Base-by-base conservation (phyloP, 2,888 invertebrate genomes). In the Lasioglossum marginatum region DNA sequence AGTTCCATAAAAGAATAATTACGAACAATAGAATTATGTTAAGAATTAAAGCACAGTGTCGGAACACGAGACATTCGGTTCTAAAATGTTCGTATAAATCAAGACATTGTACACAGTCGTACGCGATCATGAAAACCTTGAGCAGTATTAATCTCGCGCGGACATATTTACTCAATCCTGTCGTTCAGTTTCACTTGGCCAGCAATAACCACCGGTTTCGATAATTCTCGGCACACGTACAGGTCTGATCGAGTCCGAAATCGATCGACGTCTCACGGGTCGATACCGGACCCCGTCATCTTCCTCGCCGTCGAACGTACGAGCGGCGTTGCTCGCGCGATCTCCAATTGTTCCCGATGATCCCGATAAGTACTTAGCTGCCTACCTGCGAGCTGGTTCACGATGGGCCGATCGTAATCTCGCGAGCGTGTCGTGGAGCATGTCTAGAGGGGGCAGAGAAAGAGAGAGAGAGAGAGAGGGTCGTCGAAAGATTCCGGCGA, bases 321-420 rank as follows among this genome's bases (percentile, higher is more conserved):
- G 52, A 66, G 68, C 43, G 31, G 27, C 43, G 45, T 23, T 43
- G 60, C 63, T 10, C 37, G 37, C 70, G 63, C 68, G n/a, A 79
- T 84, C 71, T 79, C 70, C 34, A 63, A 79, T 77, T 82, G 77
- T 77, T 74, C 71, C 31, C 52, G 83, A 81, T 86, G 82, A 88
- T 82, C 81, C 27, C 48, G 77, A 82, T 82, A 82, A 85, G 43
- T 74, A 40, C 66, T 48, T 71, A 40, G 66, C 48, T 71, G 45
- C 72, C 79, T 74, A 73, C 70, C 76, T 48, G 74, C 27, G 68
- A 68, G 79, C 48, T 45, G 40, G 37, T 75, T 77, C 79, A 76
- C 68, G 75, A 85, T 43, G 75, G 77, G 76, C 82, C 63, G 73
- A 85, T 80, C 63, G 77, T 74, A 83, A 86, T 87, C 89, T 72